Evolutionary conservation across 2,888 invertebrate genomes (phyloP).

Genomic region (Dioctria rufipes): DNA sequence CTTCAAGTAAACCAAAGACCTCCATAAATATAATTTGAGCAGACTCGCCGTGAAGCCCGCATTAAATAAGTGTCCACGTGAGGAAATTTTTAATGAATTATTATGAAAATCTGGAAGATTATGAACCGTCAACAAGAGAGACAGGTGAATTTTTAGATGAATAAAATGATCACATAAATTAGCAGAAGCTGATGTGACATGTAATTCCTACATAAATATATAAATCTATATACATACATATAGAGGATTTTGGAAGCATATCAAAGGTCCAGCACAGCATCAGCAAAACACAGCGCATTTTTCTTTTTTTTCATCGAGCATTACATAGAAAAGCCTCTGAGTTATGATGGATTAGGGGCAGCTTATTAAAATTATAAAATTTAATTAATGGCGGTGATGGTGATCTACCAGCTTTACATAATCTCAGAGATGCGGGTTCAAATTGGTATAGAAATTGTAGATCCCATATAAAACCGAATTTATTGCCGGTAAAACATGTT

Average conservation of each 20-base stretch:
- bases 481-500: no score
- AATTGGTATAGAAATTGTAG: neutral
- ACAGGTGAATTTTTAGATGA: slow-evolving; percentile 7
- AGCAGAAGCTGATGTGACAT: neutral
- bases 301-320: neutral
- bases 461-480: no score
- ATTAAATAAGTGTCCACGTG: neutral
- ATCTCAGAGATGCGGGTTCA: neutral
- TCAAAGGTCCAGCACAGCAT: neutral
- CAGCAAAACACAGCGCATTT: no score
- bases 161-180: slow-evolving; percentile 9
- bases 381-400: neutral
- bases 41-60: neutral
- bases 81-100: slow-evolving; percentile 7
- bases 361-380: slow-evolving; percentile 1
- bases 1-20: slow-evolving; percentile 1
- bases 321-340: neutral
- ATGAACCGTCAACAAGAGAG: neutral
- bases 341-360: neutral
- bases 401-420: neutral
- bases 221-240: neutral
- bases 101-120: neutral
- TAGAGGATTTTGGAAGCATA: neutral
- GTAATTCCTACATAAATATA: neutral
- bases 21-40: slow-evolving; percentile 3